These are phyloP conservation scores for Heliconius nattereri DNA, from an alignment of 1,140 invertebrate species.

Conservation along the genomic window DNA sequence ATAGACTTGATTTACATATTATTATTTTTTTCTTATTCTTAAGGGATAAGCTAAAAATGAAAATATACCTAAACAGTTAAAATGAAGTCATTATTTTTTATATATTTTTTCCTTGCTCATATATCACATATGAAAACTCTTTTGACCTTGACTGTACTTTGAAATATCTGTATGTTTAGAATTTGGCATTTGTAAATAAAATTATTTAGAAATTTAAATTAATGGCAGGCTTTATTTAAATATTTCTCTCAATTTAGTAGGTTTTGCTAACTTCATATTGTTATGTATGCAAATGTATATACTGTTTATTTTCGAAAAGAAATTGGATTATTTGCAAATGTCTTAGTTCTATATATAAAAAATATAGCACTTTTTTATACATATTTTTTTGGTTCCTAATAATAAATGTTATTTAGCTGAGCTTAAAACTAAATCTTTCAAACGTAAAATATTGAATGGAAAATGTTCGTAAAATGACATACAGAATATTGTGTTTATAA, in stretches of 20 bases:
- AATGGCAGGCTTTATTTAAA: background rate
- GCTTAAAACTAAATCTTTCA: background rate
- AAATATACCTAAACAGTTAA: background rate
- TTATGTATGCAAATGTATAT: too few relatives aligned
- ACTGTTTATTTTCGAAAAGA: too few relatives aligned
- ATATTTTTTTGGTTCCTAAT: too few relatives aligned
- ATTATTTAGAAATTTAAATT: background rate
- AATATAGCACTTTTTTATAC: too few relatives aligned
- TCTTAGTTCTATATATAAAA: too few relatives aligned
- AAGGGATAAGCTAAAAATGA: background rate
- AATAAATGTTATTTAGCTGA: background rate
- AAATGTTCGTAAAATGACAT: background rate
- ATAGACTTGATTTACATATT: background rate
- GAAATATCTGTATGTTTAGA: background rate
- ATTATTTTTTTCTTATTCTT: background rate
- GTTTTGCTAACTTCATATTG: background rate
- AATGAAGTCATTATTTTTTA: background rate
- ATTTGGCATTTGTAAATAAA: background rate
- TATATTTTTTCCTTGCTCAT: background rate
- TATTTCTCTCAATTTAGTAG: background rate
- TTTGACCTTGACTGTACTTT: conserved; percentile 38
- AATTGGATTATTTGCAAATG: background rate
- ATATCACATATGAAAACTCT: conserved; percentile 27
- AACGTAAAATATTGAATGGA: background rate
- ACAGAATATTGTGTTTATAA: background rate